Conservation (phyloP, 30 jellyfish, hydroid and myxozoan genomes). For the Hydractinia echinata region DNA sequence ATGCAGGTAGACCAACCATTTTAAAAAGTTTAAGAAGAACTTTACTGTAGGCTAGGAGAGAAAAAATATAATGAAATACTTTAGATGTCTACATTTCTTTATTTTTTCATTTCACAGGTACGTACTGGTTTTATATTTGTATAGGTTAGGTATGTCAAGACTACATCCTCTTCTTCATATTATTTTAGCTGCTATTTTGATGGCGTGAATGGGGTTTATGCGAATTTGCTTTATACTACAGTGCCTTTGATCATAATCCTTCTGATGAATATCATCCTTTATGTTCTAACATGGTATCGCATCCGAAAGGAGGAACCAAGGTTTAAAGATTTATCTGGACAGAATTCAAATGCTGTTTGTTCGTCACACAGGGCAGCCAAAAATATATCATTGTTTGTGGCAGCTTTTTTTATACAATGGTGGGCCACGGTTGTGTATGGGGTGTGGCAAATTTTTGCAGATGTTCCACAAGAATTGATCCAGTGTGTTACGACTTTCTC, state of each 20-base stretch:
- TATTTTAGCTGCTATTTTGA: constrained; percentile 19
- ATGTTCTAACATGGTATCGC: constrained; percentile 20
- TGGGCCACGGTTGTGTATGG: background rate
- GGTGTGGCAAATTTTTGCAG: background rate
- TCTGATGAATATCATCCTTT: background rate
- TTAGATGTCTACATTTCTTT: background rate
- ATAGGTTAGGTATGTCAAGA: no score
- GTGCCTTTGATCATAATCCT: background rate
- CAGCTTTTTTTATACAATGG: background rate
- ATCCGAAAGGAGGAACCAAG: constrained; percentile 17
- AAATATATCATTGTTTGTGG: no score
- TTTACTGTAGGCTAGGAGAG: no score
- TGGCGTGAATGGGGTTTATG: constrained; percentile 22
- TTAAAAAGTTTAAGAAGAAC: no score
- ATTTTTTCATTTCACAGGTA: background rate
- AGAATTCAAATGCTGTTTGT: background rate
- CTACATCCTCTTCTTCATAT: background rate
- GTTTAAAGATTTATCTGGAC: background rate
- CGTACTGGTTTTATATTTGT: background rate
- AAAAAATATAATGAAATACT: background rate
- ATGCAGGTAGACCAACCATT: no score
- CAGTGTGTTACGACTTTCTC: background rate
- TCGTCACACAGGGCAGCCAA: background rate
- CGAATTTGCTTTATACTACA: constrained; percentile 1
- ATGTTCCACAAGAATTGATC: background rate